phyloP scores from a whole-genome alignment of 2,113 vertebrate genomes.

The Bos indicus region DNA sequence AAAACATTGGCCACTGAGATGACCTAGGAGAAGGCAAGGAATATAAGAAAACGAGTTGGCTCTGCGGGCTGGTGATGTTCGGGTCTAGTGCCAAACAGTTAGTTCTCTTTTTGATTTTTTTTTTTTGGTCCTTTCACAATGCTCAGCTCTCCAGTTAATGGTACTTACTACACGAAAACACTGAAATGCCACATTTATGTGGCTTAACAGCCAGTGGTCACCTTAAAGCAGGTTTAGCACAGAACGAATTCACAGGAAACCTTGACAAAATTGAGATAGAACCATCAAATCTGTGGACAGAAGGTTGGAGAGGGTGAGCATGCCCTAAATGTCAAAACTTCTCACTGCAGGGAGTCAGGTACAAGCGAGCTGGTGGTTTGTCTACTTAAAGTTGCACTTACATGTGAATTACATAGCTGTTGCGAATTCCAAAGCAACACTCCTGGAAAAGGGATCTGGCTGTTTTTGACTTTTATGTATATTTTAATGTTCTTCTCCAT shows the following conservation, averaged over 20 bases:
- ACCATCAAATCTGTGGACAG: neutral
- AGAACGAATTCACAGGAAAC: neutral
- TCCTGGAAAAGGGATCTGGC: neutral
- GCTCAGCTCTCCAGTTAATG: no score
- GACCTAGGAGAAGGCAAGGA: neutral
- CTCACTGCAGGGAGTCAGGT: neutral
- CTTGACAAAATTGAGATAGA: neutral
- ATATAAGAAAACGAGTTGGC: no score
- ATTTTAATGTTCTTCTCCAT: neutral
- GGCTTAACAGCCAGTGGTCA: neutral
- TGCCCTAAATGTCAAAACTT: neutral
- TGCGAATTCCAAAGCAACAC: neutral
- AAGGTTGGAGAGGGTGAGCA: neutral
- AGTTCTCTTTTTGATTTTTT: neutral
- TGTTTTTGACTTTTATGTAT: neutral
- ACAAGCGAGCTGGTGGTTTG: neutral
- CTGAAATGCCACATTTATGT: neutral
- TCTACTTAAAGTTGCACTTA: neutral
- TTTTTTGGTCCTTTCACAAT: neutral
- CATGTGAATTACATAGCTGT: neutral
- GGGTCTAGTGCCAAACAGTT: neutral
- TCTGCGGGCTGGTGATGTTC: neutral
- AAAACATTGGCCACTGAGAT: neutral
- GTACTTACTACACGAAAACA: neutral
- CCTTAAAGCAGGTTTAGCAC: neutral